Conservation (phyloP, 2,888 invertebrate genomes). For the Sturmia bella region DNA sequence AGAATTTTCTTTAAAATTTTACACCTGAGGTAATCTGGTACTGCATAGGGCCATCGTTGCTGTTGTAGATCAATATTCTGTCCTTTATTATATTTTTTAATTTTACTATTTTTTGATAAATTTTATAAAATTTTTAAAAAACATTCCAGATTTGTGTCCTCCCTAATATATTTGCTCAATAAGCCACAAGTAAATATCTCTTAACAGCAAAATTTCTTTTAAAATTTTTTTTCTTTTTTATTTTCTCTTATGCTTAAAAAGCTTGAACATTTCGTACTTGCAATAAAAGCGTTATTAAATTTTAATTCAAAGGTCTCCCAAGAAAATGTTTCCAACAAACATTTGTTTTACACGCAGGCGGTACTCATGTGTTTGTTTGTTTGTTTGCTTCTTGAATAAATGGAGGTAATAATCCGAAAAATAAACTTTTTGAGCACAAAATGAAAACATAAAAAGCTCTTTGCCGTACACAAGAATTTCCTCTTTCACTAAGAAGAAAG, state of each 20-base stretch:
- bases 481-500: not conserved
- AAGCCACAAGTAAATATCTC: too few species aligned
- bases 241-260: not conserved
- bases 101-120: too few species aligned
- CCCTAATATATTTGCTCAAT: too few species aligned
- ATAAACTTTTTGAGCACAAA: slow-evolving; percentile 46
- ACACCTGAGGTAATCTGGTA: too few species aligned
- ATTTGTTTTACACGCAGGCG: not conserved
- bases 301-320: not conserved
- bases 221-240: too few species aligned
- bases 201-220: too few species aligned
- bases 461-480: not conserved
- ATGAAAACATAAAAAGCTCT: not conserved
- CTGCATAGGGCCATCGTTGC: too few species aligned
- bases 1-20: too few species aligned
- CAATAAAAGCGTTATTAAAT: not conserved
- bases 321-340: slow-evolving; percentile 5
- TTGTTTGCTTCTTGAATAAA: not conserved
- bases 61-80: too few species aligned
- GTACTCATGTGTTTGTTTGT: not conserved
- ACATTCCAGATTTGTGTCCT: too few species aligned
- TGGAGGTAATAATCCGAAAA: slow-evolving; percentile 52
- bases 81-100: too few species aligned
- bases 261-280: slow-evolving; percentile 41
- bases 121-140: too few species aligned